Evolutionary conservation across 2,888 invertebrate genomes (phyloP), one percentile per base, ranked within the genome.

Genomic region (Plebejus argus): DNA sequence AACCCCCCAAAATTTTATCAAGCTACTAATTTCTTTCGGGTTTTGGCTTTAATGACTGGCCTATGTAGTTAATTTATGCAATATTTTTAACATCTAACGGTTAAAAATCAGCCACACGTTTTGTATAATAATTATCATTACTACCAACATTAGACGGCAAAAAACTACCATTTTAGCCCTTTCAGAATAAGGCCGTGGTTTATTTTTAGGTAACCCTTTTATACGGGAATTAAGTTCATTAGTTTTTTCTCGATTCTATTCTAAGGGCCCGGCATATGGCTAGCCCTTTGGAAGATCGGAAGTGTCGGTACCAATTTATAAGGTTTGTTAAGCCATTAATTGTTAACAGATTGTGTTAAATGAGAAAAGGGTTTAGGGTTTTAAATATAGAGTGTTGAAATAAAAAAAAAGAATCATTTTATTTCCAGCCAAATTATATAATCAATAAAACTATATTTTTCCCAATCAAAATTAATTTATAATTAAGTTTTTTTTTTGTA

Each of bases 121-220:
- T 53, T 4, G 53, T 18, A 53, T 4, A 53, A 45, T 45, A 45
- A 45, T 45, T 10, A 45, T 45, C 10, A 45, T 49, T 15, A 49
- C 49, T 49, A 49, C 15, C 49, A 49, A 49, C 53, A 53, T 58
- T 58, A 58, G 58, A 58, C 18, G 3, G 10, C 8, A 58, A 66
- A 66, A 66, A 66, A 15, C 12, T 4, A 23, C 12, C 61, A 66
- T 28, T 12, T 28, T 12, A 15, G 3, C 66, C 33, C 6, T 66
- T 66, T 81, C 83, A 87, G 89, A 91, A 91, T 91, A 90, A 74
- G 77, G 74, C 84, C 79, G 77, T 82, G 78, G 78, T 56, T 90
- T 90, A 91, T 91, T 93, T 93, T 91, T 90, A 90, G 88, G 86
- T 88, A 91, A 91, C 93, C 93, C 93, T 92, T 93, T 93, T 91